Evolutionary conservation across 2,113 vertebrate genomes (phyloP).

Genomic region (Phasianus colchicus): DNA sequence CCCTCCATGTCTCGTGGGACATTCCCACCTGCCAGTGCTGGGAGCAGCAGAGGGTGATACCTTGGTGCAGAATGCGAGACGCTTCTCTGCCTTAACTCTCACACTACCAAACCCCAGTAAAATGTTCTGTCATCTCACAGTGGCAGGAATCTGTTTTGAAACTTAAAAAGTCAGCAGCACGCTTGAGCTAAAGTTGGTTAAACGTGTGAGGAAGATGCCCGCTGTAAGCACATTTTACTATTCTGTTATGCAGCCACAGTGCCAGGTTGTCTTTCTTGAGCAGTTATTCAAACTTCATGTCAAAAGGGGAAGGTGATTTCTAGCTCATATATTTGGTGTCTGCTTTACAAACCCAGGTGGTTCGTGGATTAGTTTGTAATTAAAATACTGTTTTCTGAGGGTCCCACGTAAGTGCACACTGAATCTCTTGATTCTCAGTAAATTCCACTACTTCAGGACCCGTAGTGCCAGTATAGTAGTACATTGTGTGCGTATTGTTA

Average conservation of each 20-base stretch:
- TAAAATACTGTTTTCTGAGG: not conserved
- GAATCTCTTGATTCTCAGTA: not conserved
- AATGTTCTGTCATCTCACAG: not conserved
- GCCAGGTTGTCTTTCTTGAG: not conserved
- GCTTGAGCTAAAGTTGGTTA: not conserved
- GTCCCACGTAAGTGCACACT: fast-evolving
- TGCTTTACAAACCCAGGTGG: not conserved
- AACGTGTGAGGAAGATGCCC: not conserved
- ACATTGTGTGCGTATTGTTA: fast-evolving
- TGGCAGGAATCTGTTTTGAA: not conserved
- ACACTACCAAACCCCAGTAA: not conserved
- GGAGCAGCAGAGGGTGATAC: not conserved
- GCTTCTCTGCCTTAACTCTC: not conserved
- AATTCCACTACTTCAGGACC: not conserved
- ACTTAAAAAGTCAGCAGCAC: not conserved
- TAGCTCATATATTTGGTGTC: not conserved
- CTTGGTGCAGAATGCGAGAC: not conserved
- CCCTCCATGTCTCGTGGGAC: not conserved
- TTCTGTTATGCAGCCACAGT: not conserved
- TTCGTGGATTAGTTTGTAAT: not conserved
- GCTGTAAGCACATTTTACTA: fast-evolving
- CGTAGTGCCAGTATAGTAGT: not conserved
- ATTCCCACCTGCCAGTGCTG: not conserved
- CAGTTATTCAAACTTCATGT: not conserved
- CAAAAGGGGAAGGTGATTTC: not conserved